These are phyloP conservation scores for Oasisia sp. DNA, from an alignment of 2,888 invertebrate genomes.

Conservation along the genomic window DNA sequence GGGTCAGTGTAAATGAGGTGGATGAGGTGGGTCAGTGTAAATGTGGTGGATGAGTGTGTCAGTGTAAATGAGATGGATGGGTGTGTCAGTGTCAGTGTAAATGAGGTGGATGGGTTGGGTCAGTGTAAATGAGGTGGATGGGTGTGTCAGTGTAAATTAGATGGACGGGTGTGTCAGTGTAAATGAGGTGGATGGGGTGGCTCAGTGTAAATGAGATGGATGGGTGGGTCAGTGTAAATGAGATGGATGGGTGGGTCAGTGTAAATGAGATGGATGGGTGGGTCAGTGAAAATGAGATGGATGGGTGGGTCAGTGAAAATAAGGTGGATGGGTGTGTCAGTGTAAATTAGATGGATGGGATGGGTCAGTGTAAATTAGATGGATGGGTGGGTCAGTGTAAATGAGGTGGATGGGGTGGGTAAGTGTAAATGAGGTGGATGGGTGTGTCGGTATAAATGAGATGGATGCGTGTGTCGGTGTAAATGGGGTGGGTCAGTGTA, in stretches of 20 bases:
- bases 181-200: background rate
- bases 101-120: background rate
- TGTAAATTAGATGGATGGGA: background rate
- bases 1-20: background rate
- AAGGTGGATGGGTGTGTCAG: background rate
- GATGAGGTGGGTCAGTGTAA: background rate
- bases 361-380: background rate
- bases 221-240: background rate
- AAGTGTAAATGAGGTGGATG: background rate
- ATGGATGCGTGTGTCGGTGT: background rate
- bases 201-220: background rate
- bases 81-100: background rate
- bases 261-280: background rate
- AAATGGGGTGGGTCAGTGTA: background rate
- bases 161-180: background rate
- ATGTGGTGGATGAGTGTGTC: no score
- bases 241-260: background rate
- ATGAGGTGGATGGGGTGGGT: no score
- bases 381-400: background rate
- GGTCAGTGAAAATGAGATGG: background rate
- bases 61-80: no score
- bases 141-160: background rate
- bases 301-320: background rate
- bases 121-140: background rate
- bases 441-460: background rate